These are phyloP conservation scores for Syncerus caffer DNA, from an alignment of 2,797 vertebrate species.

Conservation along the genomic window DNA sequence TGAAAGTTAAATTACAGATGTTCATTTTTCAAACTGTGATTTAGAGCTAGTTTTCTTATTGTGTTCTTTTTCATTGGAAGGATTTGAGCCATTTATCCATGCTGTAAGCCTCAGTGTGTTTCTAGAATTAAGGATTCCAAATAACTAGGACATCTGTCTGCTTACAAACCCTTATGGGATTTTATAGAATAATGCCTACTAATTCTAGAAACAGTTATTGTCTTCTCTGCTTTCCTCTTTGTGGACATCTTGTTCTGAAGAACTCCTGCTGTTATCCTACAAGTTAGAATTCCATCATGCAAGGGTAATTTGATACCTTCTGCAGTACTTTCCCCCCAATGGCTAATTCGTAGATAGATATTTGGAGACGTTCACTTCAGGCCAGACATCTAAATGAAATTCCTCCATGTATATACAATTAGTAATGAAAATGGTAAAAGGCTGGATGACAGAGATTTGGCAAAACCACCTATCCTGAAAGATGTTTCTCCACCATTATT, in stretches of 20 bases:
- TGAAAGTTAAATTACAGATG: constrained; percentile 67
- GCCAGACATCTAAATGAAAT: neutral
- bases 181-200: constrained; percentile 23
- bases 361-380: neutral
- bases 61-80: constrained; percentile 47
- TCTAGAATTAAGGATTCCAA: constrained; percentile 72
- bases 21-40: constrained; percentile 73
- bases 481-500: neutral
- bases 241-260: neutral
- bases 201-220: constrained; percentile 4
- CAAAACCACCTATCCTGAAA: neutral
- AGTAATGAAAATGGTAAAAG: constrained; percentile 20
- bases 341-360: neutral
- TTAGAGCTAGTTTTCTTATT: constrained; percentile 72
- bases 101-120: constrained; percentile 71
- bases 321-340: neutral
- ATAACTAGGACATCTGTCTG: constrained; percentile 74
- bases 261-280: neutral
- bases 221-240: neutral
- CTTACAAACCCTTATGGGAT: neutral
- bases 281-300: neutral
- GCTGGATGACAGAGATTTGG: neutral
- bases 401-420: neutral
- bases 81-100: constrained; percentile 49
- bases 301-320: neutral